phyloP scores from a whole-genome alignment of 92 coral and sea anemone species.

The Micromussa lordhowensis region DNA sequence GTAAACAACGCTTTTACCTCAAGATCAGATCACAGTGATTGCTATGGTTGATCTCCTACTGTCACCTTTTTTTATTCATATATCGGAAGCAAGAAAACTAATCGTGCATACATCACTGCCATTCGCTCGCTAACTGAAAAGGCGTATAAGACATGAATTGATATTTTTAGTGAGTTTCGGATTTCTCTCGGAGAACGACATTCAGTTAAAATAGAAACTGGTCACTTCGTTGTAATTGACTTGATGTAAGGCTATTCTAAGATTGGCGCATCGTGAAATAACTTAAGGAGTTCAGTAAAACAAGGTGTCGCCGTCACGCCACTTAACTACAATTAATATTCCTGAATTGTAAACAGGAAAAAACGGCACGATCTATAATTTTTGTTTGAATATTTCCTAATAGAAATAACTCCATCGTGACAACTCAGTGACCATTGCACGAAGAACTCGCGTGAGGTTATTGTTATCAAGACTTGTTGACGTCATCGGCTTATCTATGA shows the following conservation, averaged over 20 bases:
- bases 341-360: background rate
- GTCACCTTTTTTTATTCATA: background rate
- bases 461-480: background rate
- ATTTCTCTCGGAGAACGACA: no score
- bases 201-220: no score
- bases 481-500: background rate
- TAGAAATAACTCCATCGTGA: no score
- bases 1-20: no score
- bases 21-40: background rate
- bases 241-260: background rate
- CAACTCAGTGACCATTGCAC: background rate
- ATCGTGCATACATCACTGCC: no score
- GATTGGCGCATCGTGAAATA: background rate
- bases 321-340: background rate
- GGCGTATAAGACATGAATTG: background rate
- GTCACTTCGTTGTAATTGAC: background rate
- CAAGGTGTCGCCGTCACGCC: background rate
- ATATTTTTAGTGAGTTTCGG: background rate
- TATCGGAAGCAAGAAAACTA: no score
- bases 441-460: constrained; percentile 1
- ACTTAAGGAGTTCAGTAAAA: background rate
- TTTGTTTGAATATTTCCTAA: background rate
- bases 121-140: no score
- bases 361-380: background rate
- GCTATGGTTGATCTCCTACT: background rate